These are phyloP conservation scores for Rhagoletis zephyria DNA, from an alignment of 1,140 invertebrate genomes.

Conservation along the genomic window DNA sequence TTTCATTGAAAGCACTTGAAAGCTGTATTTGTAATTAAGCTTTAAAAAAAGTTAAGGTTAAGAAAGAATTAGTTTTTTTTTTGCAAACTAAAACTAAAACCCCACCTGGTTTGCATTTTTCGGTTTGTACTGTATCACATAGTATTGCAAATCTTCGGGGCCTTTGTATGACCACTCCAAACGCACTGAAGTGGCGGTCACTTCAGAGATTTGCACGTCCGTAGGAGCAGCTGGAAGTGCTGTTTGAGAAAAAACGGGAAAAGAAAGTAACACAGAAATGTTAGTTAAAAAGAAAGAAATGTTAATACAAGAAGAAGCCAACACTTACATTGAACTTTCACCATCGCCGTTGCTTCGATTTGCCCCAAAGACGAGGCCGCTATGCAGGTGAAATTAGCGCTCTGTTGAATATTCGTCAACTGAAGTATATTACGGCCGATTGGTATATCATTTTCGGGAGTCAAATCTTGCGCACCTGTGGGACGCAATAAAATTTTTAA, in stretches of 20 bases:
- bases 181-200: conserved; percentile 91
- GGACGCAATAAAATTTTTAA: too few relatives aligned
- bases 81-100: not conserved
- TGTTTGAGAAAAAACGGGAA: conserved; percentile 71
- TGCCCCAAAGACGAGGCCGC: conserved; percentile 94
- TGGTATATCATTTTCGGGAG: conserved; percentile 88
- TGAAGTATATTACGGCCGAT: conserved; percentile 89
- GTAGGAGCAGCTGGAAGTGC: conserved; percentile 90
- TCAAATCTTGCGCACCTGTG: conserved; percentile 80
- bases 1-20: too few relatives aligned
- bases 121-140: conserved; percentile 95
- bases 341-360: conserved; percentile 88
- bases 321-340: conserved; percentile 94
- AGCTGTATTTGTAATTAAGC: too few relatives aligned
- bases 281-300: not conserved
- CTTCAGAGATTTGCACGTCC: conserved; percentile 90
- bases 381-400: conserved; percentile 96
- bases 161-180: conserved; percentile 92
- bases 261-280: conserved; percentile 53
- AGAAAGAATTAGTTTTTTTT: too few relatives aligned
- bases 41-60: too few relatives aligned
- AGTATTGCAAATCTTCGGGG: conserved; percentile 89
- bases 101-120: conserved; percentile 84
- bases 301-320: not conserved
- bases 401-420: conserved; percentile 89